Conservation (phyloP, 2,888 invertebrate genomes). For the Abrostola triplasia region DNA sequence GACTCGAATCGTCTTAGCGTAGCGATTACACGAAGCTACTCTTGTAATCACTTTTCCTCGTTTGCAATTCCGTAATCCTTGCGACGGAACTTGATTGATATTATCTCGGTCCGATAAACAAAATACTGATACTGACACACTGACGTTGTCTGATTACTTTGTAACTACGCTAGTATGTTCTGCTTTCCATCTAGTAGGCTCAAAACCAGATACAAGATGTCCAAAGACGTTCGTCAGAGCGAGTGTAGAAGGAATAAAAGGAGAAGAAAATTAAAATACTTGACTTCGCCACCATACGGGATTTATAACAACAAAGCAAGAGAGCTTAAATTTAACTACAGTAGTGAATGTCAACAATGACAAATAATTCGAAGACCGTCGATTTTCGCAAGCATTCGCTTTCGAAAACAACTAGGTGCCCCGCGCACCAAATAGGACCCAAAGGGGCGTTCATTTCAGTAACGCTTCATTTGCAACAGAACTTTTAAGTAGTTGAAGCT, state of each 20-base stretch:
- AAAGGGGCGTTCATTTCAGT: constrained; percentile 76
- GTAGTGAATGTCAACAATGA: too few species aligned
- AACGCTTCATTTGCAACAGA: constrained; percentile 82
- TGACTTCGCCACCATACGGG: too few species aligned
- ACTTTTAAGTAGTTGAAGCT: constrained; percentile 80
- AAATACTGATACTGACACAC: neutral
- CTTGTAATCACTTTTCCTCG: constrained; percentile 65
- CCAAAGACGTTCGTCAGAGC: too few species aligned
- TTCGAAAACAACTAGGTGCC: constrained; percentile 55
- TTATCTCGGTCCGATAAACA: constrained; percentile 16
- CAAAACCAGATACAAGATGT: too few species aligned
- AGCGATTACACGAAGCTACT: constrained; percentile 61
- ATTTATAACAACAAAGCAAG: too few species aligned
- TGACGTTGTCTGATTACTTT: too few species aligned
- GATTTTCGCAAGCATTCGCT: constrained; percentile 34
- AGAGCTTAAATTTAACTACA: too few species aligned
- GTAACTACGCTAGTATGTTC: too few species aligned
- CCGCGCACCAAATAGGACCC: constrained; percentile 59
- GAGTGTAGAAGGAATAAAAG: too few species aligned
- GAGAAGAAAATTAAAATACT: too few species aligned
- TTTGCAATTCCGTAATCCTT: constrained; percentile 39
- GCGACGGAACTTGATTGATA: constrained; percentile 27
- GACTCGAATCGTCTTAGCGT: constrained; percentile 60
- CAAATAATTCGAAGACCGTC: neutral
- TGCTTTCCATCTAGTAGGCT: too few species aligned